Conservation (phyloP, 2,113 vertebrate species). For the Forbesichthys agassizii region DNA sequence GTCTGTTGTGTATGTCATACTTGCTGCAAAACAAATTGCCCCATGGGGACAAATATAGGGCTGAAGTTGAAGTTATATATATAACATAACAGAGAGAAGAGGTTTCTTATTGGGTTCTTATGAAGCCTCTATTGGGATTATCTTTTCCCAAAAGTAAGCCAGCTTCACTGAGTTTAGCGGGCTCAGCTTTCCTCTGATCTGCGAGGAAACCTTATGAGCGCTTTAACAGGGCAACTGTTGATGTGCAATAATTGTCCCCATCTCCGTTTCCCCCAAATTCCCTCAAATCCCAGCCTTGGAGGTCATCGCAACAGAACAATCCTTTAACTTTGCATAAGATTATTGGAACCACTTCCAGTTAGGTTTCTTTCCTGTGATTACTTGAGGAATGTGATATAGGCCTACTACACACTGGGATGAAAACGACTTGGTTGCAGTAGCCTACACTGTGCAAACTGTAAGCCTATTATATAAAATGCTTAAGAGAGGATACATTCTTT, state of each 20-base stretch:
- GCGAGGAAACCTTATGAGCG: conserved; percentile 18
- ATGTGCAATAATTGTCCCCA: conserved; percentile 25
- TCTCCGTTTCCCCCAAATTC: conserved; percentile 23
- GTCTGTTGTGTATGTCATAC: too few relatives aligned
- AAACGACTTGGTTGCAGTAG: too few relatives aligned
- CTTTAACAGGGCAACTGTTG: conserved; percentile 24
- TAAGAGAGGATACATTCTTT: conserved; percentile 29
- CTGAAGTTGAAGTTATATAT: too few relatives aligned
- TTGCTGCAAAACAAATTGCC: too few relatives aligned
- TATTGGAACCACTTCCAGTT: background rate
- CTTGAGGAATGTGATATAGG: conserved; percentile 11
- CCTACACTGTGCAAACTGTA: conserved; percentile 17
- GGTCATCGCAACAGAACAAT: conserved; percentile 23
- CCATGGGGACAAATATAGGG: too few relatives aligned
- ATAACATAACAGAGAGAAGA: conserved; percentile 21
- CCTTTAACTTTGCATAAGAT: conserved; percentile 4
- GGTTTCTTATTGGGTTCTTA: conserved; percentile 2
- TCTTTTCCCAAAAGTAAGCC: conserved; percentile 31
- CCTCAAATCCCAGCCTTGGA: conserved; percentile 26
- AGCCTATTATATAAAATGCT: conserved; percentile 27
- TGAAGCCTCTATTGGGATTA: conserved; percentile 26
- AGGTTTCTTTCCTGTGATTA: background rate
- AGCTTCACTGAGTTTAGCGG: conserved; percentile 4
- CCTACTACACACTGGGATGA: too few relatives aligned
- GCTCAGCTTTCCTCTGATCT: conserved; percentile 17